Evolutionary conservation across 2,888 invertebrate species (phyloP), one percentile per base, ranked within the genome.

Genomic region (Andrena hattorfiana): DNA sequence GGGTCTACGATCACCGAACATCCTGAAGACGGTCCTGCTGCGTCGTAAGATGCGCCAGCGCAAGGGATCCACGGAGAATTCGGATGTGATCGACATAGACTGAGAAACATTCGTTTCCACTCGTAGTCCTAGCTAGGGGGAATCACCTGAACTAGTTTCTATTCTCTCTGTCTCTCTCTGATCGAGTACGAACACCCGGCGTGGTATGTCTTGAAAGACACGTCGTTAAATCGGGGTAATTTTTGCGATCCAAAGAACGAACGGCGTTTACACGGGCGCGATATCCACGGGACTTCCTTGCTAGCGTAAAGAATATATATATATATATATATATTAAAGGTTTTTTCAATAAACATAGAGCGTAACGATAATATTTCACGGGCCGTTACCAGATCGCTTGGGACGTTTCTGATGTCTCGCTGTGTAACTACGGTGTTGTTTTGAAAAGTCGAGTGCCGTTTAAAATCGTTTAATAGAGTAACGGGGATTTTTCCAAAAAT

Each of bases 1-100:
- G 93, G 93, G 92, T 89, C 89, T 92, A 82, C 89, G 90, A 85
- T 90, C 93, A 75, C 90, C 92, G 81, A 92, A 90, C 86, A 91
- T 92, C 85, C 90, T 93, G 71, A 94, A 90, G 88, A 85, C 92
- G 84, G 92, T 93, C 76, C 90, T 94, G 85, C 87, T 92, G 81
- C 93, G 92, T 51, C 92, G 92, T 69, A 94, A 92, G 64, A 82
- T 90, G 78, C 91, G 90, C 20, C 91, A 90, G 85, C 91, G 92
- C 69, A 90, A 91, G 80, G 90, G 89, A 87, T 91, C 92, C 75
- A 83, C 88, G 84, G 93, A 93, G 67, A 91, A 88, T 84, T 84
- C 86, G 83, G 90, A 91, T 84, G 84, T 78, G 75, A 87, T 82
- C 75, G 87, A 89, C 74, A 84, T 84, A 81, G 90, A 90, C 86